These are phyloP conservation scores for Ptilonorhynchus violaceus DNA, from an alignment of 2,113 vertebrate species.

Conservation along the genomic window DNA sequence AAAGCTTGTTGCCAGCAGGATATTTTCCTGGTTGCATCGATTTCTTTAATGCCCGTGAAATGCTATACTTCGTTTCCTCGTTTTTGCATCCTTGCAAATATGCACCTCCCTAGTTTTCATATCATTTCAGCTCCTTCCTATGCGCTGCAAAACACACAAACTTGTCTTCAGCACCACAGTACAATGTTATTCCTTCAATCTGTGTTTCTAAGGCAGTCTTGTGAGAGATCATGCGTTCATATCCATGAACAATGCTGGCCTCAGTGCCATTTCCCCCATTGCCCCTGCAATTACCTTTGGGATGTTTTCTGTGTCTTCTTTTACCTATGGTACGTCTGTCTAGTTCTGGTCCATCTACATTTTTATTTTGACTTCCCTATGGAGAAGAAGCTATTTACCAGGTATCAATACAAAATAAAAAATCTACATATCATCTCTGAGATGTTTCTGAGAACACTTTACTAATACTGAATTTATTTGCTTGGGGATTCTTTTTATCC, in stretches of 20 bases:
- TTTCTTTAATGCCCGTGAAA: background rate
- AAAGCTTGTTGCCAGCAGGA: background rate
- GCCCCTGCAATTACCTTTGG: background rate
- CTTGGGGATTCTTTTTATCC: background rate
- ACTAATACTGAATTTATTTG: background rate
- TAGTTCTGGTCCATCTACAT: background rate
- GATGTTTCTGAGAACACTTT: background rate
- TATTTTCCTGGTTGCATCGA: background rate
- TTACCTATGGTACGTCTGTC: background rate
- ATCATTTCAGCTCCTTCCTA: background rate
- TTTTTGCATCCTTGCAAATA: slow-evolving; percentile 5
- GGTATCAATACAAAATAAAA: background rate
- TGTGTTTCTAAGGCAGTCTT: background rate
- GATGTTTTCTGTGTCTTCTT: background rate
- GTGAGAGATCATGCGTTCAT: background rate
- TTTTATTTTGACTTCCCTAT: background rate
- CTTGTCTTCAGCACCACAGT: background rate
- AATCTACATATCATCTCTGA: background rate
- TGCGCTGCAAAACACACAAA: background rate
- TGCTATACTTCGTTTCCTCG: background rate
- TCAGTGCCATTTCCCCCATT: background rate
- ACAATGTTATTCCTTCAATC: background rate
- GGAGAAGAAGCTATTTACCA: background rate
- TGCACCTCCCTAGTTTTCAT: background rate
- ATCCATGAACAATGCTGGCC: background rate